phyloP scores from a whole-genome alignment of 1,140 invertebrate genomes.

The Drosophila teissieri region DNA sequence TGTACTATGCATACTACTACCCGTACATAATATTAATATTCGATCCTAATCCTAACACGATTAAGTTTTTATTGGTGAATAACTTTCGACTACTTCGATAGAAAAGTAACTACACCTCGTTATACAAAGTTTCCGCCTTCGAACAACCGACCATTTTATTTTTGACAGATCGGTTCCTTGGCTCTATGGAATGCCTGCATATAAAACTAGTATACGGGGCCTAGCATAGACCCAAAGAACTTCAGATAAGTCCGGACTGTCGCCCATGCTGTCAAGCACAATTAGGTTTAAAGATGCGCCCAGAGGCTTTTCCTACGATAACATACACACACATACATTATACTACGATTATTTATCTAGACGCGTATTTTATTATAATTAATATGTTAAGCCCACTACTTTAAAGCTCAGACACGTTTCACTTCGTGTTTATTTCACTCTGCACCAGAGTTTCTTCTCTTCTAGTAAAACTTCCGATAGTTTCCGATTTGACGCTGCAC shows the following conservation, averaged over 20 bases:
- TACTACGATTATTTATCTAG: constrained; percentile 60
- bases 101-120: constrained; percentile 22
- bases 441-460: constrained; percentile 34
- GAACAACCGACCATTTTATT: constrained; percentile 8
- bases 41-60: constrained; percentile 47
- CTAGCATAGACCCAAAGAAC: constrained; percentile 67
- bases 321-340: constrained; percentile 75
- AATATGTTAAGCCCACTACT: constrained; percentile 81
- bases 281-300: constrained; percentile 81
- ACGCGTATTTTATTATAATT: constrained; percentile 76
- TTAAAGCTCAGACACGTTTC: constrained; percentile 61
- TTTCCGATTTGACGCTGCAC: background rate
- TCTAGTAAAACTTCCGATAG: constrained; percentile 1
- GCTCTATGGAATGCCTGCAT: constrained; percentile 55
- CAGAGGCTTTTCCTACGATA: constrained; percentile 79
- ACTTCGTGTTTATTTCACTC: constrained; percentile 35
- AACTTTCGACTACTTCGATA: constrained; percentile 34
- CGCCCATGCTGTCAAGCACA: constrained; percentile 71
- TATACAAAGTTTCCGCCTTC: constrained; percentile 51
- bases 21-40: constrained; percentile 65
- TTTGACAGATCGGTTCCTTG: constrained; percentile 52
- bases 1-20: constrained; percentile 78
- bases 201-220: constrained; percentile 22
- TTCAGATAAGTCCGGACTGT: constrained; percentile 15
- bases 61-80: constrained; percentile 64